Evolutionary conservation across 1,140 invertebrate genomes (phyloP).

Genomic region (Temnothorax curvispinosus): DNA sequence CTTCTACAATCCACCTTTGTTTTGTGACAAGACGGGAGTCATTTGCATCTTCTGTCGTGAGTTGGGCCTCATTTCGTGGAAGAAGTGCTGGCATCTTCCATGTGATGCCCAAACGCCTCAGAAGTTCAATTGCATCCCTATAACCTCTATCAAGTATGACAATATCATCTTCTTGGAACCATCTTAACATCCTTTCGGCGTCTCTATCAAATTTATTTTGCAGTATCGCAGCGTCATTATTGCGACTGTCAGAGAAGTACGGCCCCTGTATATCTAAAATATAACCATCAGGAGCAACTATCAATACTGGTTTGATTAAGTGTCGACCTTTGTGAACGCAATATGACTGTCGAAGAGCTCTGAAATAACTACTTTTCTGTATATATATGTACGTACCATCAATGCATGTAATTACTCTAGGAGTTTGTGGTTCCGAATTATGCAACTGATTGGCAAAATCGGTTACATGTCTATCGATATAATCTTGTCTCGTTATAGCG

Average conservation of each 20-base stretch:
- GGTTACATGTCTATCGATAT: not conserved
- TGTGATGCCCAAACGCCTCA: too few relatives aligned
- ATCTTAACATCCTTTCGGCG: not conserved
- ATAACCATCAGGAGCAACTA: too few relatives aligned
- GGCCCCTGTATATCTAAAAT: not conserved
- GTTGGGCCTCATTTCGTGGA: too few relatives aligned
- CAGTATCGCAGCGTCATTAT: not conserved
- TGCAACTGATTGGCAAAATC: not conserved
- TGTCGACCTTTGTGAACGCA: too few relatives aligned
- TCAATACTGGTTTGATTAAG: too few relatives aligned
- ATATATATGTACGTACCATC: not conserved
- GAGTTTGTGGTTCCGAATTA: not conserved
- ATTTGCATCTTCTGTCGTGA: too few relatives aligned
- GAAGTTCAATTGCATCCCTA: too few relatives aligned
- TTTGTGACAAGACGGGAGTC: too few relatives aligned
- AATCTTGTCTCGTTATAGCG: not conserved
- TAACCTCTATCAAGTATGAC: too few relatives aligned
- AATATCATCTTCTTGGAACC: not conserved
- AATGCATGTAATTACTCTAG: not conserved
- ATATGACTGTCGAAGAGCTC: not conserved
- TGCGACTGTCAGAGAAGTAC: not conserved
- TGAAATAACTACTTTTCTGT: not conserved
- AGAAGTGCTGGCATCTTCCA: too few relatives aligned
- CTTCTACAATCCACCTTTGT: too few relatives aligned
- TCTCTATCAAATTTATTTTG: not conserved